Conservation (phyloP, 1,140 invertebrate species). For the Gerris buenoi region DNA sequence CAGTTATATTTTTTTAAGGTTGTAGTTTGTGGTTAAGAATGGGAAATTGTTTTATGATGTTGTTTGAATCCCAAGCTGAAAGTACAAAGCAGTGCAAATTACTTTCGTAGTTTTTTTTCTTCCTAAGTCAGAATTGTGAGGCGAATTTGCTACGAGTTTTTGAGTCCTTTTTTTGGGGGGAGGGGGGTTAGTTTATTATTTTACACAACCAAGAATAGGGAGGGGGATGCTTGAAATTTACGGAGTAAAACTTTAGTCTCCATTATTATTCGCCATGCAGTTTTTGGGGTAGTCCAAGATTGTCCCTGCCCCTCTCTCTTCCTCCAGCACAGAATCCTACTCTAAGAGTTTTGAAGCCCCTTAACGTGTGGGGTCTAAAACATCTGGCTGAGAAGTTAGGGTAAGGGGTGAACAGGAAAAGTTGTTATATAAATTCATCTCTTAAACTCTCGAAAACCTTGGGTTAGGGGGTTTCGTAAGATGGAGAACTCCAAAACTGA, state of each 20-base stretch:
- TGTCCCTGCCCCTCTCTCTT: no score
- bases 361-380: no score
- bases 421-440: neutral
- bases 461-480: no score
- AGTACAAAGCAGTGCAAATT: slow-evolving; percentile 3
- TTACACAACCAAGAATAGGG: neutral
- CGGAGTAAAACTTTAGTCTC: neutral
- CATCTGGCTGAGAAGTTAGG: no score
- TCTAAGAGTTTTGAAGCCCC: no score
- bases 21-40: no score
- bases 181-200: slow-evolving; percentile 5
- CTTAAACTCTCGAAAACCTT: neutral
- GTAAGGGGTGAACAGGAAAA: neutral
- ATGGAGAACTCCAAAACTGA: no score
- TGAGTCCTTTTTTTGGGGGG: neutral
- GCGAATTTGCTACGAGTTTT: no score
- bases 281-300: neutral
- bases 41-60: neutral
- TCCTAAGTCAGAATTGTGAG: neutral
- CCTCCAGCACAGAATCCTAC: no score
- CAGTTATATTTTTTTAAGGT: no score
- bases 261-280: neutral
- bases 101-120: neutral
- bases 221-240: neutral
- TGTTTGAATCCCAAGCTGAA: neutral